phyloP scores from a whole-genome alignment of 2,888 invertebrate species.

The Hirudinaria manillensis region DNA sequence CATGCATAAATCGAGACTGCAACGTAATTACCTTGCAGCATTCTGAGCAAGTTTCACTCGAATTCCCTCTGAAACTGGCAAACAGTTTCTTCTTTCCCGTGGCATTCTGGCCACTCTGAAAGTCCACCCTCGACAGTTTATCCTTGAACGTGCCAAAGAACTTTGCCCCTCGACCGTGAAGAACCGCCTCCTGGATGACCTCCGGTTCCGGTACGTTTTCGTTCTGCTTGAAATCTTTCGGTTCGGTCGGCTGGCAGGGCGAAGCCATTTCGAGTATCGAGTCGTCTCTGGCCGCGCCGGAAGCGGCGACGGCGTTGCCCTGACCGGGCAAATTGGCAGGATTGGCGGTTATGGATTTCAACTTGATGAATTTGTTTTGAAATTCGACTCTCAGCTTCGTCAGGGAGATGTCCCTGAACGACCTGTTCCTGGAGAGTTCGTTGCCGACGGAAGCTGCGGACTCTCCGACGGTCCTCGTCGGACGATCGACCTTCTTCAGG shows the following conservation, averaged over 20 bases:
- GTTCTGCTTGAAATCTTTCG: background rate
- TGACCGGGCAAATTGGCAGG: too few species aligned
- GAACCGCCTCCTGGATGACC: background rate
- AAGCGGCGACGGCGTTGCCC: background rate
- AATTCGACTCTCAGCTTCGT: conserved; percentile 31
- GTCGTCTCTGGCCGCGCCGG: background rate
- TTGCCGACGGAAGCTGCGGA: background rate
- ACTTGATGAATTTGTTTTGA: conserved; percentile 22
- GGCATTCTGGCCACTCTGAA: background rate
- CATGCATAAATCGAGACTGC: too few species aligned
- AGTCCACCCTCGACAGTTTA: background rate
- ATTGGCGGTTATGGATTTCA: background rate
- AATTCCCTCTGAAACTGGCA: background rate
- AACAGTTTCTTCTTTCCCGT: background rate
- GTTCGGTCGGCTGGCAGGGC: background rate
- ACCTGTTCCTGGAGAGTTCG: background rate
- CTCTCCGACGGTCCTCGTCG: conserved; percentile 24
- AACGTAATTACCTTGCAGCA: background rate
- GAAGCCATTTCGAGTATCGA: background rate
- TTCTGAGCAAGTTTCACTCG: background rate
- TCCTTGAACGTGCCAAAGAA: background rate
- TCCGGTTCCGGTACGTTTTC: background rate
- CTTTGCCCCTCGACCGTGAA: background rate
- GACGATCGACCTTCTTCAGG: conserved; percentile 18
- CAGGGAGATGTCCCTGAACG: conserved; percentile 28